Base-by-base conservation (phyloP, 30 jellyfish, hydroid and myxozoan species). In the Clytia hemisphaerica region DNA sequence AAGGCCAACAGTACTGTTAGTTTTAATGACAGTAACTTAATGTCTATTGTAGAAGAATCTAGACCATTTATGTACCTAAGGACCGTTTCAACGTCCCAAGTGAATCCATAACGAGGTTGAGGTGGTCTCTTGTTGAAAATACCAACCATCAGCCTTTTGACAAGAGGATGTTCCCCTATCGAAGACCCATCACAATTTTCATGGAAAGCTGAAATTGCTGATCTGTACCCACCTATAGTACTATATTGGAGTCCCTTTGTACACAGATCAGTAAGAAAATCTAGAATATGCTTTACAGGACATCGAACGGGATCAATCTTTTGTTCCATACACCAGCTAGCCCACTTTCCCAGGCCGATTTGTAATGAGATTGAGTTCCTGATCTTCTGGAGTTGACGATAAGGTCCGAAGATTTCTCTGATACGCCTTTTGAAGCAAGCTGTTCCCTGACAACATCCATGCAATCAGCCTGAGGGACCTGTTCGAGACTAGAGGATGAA, bases 401-500 rank as follows among this genome's bases (percentile, higher is more conserved):
- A 51, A 45, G 77, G 12, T 35, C 35, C 42, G 76, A 26, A 70
- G 82, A 75, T 48, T 35, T 37, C 30, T 70, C 29, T 19, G 78
- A 70, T 12, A 70, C 0, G 22, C 77, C 76, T 10, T 46, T 18
- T 26, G 65, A 15, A 24, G 50, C 24, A 5, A 67, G 49, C 10
- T 2, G 21, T 32, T 67, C 68, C 80, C 80, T 21, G 77, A 67
- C 14, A 67, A 26, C 4, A 15, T 44, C 80, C 77, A 67, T 44
- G 80, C 76, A 76, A 46, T 76, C n/a, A 46, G 27, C 24, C 10
- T 0, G 21, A 42, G 32, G 71, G n/a, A n/a, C n/a, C n/a, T n/a
- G n/a, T n/a, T n/a, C n/a, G n/a, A n/a, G n/a, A n/a, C n/a, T n/a
- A n/a, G n/a, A n/a, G n/a, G n/a, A n/a, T n/a, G n/a, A n/a, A n/a